Percentiles rank a stretch among this genome's conserved stretches.
These are phyloP conservation scores for Sclerurus mexicanus DNA, from an alignment of 2,113 vertebrate genomes.

Conservation along the genomic window DNA sequence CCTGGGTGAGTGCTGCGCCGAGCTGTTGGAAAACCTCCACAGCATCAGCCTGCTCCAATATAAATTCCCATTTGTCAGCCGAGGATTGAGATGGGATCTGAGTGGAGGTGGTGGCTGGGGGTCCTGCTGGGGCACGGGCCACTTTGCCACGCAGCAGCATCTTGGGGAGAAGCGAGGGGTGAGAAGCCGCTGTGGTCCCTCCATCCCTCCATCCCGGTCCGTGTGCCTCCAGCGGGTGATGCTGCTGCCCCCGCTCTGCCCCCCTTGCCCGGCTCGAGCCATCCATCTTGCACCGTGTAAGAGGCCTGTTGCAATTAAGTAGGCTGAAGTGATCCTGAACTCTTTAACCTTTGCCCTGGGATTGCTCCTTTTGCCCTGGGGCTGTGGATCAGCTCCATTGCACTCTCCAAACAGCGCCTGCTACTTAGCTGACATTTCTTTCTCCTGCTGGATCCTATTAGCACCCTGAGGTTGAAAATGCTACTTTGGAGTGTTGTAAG, in stretches of 20 bases:
- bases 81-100: not conserved
- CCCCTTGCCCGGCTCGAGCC: not conserved
- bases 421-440: slow-evolving; percentile 57
- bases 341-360: slow-evolving; percentile 66
- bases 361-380: slow-evolving; percentile 58
- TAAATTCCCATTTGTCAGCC: accelerated
- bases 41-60: accelerated
- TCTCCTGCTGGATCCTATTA: slow-evolving; percentile 60
- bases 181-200: not conserved
- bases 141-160: not conserved
- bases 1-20: not conserved
- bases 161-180: accelerated
- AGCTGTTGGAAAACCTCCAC: not conserved
- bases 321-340: slow-evolving; percentile 57
- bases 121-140: accelerated
- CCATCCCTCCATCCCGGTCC: accelerated
- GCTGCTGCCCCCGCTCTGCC: not conserved
- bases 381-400: slow-evolving; percentile 65
- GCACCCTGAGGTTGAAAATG: slow-evolving; percentile 54
- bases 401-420: slow-evolving; percentile 58
- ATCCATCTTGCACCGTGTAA: slow-evolving; percentile 26
- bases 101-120: accelerated
- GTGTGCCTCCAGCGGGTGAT: not conserved
- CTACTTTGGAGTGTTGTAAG: slow-evolving; percentile 38
- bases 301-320: slow-evolving; percentile 43